Evolutionary conservation across 2,888 invertebrate genomes (phyloP).

Genomic region (Phyto melanocephala): DNA sequence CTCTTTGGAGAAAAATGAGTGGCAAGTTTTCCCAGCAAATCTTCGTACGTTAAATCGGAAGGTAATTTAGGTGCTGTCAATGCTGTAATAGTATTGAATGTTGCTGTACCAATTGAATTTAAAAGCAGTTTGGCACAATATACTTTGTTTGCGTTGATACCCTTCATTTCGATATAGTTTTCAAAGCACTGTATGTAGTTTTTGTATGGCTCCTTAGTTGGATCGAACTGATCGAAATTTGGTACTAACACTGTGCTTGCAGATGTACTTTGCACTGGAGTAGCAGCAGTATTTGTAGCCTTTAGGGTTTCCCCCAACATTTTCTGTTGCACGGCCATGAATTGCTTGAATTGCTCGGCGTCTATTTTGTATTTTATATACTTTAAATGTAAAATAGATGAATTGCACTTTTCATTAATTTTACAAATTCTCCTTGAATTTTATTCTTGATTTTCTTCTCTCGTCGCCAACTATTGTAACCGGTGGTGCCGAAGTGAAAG

Average conservation of each 20-base stretch:
- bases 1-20: no score
- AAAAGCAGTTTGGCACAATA: no score
- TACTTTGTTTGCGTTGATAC: no score
- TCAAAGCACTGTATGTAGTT: no score
- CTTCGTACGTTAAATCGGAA: no score
- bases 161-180: neutral
- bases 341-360: neutral
- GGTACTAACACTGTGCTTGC: no score
- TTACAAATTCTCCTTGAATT: constrained; percentile 8
- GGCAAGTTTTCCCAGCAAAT: no score
- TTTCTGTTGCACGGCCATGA: neutral
- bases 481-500: constrained; percentile 12
- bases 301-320: neutral
- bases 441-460: constrained; percentile 14
- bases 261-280: neutral
- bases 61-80: no score
- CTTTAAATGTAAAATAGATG: neutral
- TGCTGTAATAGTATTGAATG: no score
- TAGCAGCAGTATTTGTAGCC: neutral
- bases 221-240: no score
- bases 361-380: neutral
- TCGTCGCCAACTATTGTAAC: constrained; percentile 14
- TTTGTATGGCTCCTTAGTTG: no score
- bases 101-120: no score
- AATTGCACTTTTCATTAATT: neutral